phyloP scores from a whole-genome alignment of 1,140 invertebrate genomes.

The Drosophila subpulchrella region DNA sequence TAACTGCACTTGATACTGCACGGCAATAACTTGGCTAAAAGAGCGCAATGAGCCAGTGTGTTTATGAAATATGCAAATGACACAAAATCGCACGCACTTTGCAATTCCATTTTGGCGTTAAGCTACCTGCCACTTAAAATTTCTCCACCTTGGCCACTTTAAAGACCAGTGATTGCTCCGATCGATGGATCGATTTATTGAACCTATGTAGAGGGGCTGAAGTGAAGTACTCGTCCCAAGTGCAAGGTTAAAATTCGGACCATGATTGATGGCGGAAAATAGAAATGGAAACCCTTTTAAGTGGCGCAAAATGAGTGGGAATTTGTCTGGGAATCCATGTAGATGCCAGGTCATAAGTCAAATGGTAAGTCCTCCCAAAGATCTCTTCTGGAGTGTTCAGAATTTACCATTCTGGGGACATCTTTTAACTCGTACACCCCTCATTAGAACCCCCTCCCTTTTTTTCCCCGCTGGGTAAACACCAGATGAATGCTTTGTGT shows the following conservation, averaged over 20 bases:
- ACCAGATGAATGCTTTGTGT: constrained; percentile 74
- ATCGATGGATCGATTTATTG: constrained; percentile 16
- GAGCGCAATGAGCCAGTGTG: constrained; percentile 28
- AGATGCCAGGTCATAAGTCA: constrained; percentile 38
- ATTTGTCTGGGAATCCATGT: constrained; percentile 30
- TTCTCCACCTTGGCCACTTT: not conserved
- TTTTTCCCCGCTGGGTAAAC: constrained; percentile 49
- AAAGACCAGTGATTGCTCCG: constrained; percentile 4
- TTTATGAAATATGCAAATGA: constrained; percentile 68
- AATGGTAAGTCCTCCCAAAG: not conserved
- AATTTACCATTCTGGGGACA: constrained; percentile 50
- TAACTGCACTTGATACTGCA: constrained; percentile 9
- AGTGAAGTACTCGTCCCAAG: not conserved
- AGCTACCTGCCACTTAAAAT: constrained; percentile 5
- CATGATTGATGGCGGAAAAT: constrained; percentile 15
- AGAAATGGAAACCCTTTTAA: not conserved
- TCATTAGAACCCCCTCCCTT: too few species aligned
- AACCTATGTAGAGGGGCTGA: not conserved
- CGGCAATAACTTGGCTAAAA: constrained; percentile 21
- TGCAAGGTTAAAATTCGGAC: not conserved
- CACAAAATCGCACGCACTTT: constrained; percentile 36
- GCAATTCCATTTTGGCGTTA: constrained; percentile 7
- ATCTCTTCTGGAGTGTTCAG: not conserved
- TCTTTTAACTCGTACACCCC: constrained; percentile 22
- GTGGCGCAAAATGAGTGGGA: constrained; percentile 6